Conservation (phyloP, 2,797 vertebrate species). For the Taenioides sp. region DNA sequence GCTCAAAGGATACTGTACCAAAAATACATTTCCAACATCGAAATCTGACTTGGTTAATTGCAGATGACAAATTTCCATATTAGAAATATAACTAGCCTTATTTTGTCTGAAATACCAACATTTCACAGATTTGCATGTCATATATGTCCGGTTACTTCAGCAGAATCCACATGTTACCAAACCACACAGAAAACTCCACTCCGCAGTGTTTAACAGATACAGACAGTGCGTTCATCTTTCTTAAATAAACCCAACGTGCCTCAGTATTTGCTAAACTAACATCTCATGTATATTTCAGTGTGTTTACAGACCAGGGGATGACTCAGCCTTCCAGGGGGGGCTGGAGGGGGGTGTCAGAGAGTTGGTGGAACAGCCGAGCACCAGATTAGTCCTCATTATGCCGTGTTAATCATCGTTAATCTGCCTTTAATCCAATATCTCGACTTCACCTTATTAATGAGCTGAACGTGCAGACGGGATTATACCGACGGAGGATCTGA, state of each 20-base stretch:
- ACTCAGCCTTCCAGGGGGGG: slow-evolving; percentile 40
- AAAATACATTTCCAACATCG: too few species aligned
- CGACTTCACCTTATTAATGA: slow-evolving; percentile 64
- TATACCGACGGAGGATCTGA: slow-evolving; percentile 37
- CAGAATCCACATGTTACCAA: not conserved
- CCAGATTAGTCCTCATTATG: slow-evolving; percentile 69
- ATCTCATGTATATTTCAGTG: slow-evolving; percentile 69
- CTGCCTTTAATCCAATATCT: slow-evolving; percentile 73
- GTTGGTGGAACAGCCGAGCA: slow-evolving; percentile 46
- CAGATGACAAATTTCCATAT: too few species aligned
- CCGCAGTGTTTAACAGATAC: slow-evolving; percentile 36
- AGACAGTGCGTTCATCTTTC: slow-evolving; percentile 17
- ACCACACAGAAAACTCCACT: not conserved
- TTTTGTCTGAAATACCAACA: not conserved
- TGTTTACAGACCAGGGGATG: slow-evolving; percentile 54
- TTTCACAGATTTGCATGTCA: not conserved
- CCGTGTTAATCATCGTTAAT: slow-evolving; percentile 71
- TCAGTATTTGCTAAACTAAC: slow-evolving; percentile 56
- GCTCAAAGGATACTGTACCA: too few species aligned
- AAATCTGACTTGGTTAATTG: too few species aligned
- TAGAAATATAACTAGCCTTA: not conserved
- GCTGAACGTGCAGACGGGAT: slow-evolving; percentile 56
- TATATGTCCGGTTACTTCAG: not conserved
- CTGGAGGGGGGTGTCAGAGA: slow-evolving; percentile 50
- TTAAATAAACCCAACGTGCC: slow-evolving; percentile 43